Evolutionary conservation across 1,140 invertebrate genomes (phyloP).

Genomic region (Battus philenor): DNA sequence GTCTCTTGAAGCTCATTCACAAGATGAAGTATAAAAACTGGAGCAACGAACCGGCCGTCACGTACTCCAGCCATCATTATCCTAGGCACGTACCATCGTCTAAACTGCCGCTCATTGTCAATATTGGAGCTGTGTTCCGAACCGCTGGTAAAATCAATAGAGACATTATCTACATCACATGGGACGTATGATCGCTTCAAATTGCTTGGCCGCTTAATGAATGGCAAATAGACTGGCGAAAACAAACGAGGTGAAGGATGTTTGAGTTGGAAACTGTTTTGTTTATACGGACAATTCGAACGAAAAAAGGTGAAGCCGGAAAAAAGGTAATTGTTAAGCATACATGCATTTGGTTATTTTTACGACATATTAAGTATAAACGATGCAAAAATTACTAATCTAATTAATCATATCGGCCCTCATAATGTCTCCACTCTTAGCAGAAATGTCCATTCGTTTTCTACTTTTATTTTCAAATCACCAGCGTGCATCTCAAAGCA

Average conservation of each 20-base stretch:
- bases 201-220: constrained; percentile 47
- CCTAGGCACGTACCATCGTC: constrained; percentile 61
- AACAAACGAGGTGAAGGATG: constrained; percentile 4
- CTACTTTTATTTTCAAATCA: too few species aligned
- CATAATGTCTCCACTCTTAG: too few species aligned
- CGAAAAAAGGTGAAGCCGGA: too few species aligned
- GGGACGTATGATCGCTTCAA: constrained; percentile 43
- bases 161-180: constrained; percentile 47
- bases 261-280: constrained; percentile 8
- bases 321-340: too few species aligned
- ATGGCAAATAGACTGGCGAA: constrained; percentile 29
- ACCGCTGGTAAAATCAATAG: constrained; percentile 62
- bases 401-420: too few species aligned
- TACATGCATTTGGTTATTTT: too few species aligned
- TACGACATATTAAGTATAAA: too few species aligned
- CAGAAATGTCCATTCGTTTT: too few species aligned
- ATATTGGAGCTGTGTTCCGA: constrained; percentile 59
- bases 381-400: too few species aligned
- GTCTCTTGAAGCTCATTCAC: constrained; percentile 64
- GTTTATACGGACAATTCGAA: too few species aligned
- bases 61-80: constrained; percentile 58
- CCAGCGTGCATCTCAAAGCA: too few species aligned
- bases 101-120: constrained; percentile 74
- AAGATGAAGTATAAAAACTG: constrained; percentile 68
- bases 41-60: constrained; percentile 69